Conservation (phyloP, 2,797 vertebrate species). For the Cebuella pygmaea region DNA sequence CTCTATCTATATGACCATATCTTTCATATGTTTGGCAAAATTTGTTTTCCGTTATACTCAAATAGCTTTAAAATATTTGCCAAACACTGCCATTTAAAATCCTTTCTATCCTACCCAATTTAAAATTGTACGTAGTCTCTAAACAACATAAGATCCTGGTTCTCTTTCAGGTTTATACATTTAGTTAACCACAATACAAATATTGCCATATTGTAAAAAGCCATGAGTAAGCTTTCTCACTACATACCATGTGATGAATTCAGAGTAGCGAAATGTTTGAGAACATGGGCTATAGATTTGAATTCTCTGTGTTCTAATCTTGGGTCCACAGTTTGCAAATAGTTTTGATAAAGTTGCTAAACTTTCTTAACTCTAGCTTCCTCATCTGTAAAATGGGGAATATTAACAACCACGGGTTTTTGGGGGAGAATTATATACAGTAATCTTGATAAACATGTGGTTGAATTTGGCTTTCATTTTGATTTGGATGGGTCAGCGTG, state of each 20-base stretch:
- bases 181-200: neutral
- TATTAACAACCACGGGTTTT: neutral
- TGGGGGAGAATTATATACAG: neutral
- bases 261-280: neutral
- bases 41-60: neutral
- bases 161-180: neutral
- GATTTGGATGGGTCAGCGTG: neutral
- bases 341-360: neutral
- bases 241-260: neutral
- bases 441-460: neutral
- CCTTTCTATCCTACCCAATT: neutral
- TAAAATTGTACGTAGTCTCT: neutral
- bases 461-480: neutral
- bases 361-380: neutral
- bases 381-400: neutral
- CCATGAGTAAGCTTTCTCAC: neutral
- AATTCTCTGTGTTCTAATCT: neutral
- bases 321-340: neutral
- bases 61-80: conserved; percentile 8
- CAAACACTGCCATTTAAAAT: neutral
- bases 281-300: neutral
- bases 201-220: neutral
- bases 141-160: neutral
- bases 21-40: neutral
- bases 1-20: neutral